Conservation (phyloP, 2,797 vertebrate genomes). For the Hybognathus amarus region DNA sequence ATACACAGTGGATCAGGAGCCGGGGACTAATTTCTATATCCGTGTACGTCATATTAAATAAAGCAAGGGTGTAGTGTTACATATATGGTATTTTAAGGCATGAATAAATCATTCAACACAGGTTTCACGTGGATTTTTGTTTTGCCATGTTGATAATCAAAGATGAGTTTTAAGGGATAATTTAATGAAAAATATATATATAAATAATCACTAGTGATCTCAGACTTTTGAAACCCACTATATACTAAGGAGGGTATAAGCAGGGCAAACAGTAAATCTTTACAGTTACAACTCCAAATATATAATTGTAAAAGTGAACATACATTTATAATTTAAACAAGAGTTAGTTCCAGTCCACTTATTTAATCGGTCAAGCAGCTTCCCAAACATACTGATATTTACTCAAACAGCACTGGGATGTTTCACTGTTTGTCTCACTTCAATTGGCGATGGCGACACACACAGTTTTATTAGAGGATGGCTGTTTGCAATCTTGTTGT, state of each 20-base stretch:
- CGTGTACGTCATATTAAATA: too few relatives aligned
- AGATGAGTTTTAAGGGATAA: neutral
- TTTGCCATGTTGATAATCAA: too few relatives aligned
- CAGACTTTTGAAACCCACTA: neutral
- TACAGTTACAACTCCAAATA: neutral
- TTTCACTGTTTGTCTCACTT: conserved; percentile 13
- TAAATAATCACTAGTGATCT: neutral
- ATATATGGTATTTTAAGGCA: neutral
- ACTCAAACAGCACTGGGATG: neutral
- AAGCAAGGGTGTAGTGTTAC: neutral
- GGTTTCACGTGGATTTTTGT: neutral
- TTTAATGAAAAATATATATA: neutral
- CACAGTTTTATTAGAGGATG: neutral
- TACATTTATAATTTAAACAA: conserved; percentile 6
- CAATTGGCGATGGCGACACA: neutral
- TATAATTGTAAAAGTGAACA: neutral
- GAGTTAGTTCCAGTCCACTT: neutral
- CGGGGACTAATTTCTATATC: too few relatives aligned
- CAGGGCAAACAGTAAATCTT: neutral
- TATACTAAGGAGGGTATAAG: neutral
- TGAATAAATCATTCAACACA: too few relatives aligned
- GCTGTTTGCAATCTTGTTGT: neutral
- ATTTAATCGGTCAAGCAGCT: neutral
- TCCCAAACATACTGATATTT: neutral
- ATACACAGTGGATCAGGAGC: too few relatives aligned